phyloP scores from a whole-genome alignment of 2,113 vertebrate species.

The Podarcis cretensis region DNA sequence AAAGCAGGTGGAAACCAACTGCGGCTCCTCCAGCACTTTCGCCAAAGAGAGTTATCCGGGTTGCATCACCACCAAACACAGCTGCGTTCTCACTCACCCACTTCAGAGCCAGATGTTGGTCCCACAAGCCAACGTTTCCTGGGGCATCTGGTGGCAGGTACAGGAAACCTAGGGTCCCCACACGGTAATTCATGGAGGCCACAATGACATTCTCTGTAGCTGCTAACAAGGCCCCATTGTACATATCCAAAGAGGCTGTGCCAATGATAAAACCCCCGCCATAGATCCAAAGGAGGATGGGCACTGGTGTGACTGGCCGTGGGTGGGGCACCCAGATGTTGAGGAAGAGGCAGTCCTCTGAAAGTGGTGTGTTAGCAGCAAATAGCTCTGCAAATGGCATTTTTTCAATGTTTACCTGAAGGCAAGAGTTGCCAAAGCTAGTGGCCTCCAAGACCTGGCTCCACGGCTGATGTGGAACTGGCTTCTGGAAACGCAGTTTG shows the following conservation, averaged over 20 bases:
- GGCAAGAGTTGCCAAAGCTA: constrained; percentile 29
- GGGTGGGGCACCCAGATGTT: constrained; percentile 70
- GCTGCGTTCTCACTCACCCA: constrained; percentile 77
- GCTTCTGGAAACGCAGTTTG: constrained; percentile 44
- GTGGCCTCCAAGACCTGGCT: constrained; percentile 27
- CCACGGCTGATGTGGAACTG: constrained; percentile 47
- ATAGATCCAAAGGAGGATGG: constrained; percentile 81
- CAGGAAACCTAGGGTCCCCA: constrained; percentile 76
- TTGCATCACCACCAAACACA: constrained; percentile 76
- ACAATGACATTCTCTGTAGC: constrained; percentile 74
- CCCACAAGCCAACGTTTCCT: constrained; percentile 76
- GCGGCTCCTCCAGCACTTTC: constrained; percentile 77
- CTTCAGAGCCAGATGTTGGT: constrained; percentile 76
- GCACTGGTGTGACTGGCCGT: constrained; percentile 19
- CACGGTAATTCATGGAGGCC: constrained; percentile 81
- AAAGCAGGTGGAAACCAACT: constrained; percentile 76
- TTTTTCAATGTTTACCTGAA: not conserved
- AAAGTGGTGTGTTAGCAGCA: constrained; percentile 73
- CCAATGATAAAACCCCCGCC: constrained; percentile 75
- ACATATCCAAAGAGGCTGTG: constrained; percentile 70
- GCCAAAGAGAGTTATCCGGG: constrained; percentile 76
- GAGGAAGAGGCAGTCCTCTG: constrained; percentile 78
- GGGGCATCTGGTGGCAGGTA: constrained; percentile 64
- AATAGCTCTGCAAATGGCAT: constrained; percentile 70
- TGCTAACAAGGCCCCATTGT: constrained; percentile 73